Percentiles rank a stretch among this genome's conserved stretches.
These are phyloP conservation scores for Diarsia mendica DNA, from an alignment of 2,888 invertebrate genomes.

Conservation along the genomic window DNA sequence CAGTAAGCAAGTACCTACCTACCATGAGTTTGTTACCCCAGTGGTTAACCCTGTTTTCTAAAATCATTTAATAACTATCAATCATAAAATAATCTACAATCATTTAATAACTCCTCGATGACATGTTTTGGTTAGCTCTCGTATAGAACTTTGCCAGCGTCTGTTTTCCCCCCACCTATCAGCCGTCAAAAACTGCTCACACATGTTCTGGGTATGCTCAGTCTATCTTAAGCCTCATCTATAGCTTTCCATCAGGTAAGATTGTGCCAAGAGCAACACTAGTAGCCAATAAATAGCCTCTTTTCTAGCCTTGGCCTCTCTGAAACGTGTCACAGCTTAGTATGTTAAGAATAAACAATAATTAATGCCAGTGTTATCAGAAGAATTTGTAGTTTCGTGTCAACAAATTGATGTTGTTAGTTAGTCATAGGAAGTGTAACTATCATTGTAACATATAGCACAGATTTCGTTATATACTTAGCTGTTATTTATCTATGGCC, in stretches of 20 bases:
- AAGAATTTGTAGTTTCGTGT: conserved; percentile 13
- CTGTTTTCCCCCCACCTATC: background rate
- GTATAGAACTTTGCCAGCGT: background rate
- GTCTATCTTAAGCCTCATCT: background rate
- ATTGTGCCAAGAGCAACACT: background rate
- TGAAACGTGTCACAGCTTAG: too few relatives aligned
- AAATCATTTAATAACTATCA: background rate
- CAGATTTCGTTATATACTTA: conserved; percentile 7
- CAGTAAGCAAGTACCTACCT: background rate
- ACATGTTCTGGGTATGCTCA: background rate
- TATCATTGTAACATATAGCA: conserved; percentile 16
- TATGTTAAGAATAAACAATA: conserved; percentile 5
- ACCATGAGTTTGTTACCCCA: conserved; percentile 6
- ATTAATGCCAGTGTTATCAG: conserved; percentile 2
- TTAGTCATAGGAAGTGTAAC: conserved; percentile 37
- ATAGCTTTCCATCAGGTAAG: background rate
- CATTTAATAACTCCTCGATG: background rate
- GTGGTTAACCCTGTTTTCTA: too few relatives aligned
- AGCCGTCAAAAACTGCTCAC: background rate
- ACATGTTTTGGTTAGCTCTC: background rate
- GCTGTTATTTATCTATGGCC: too few relatives aligned
- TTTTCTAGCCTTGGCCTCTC: background rate
- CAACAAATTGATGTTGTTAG: background rate
- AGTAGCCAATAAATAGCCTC: background rate
- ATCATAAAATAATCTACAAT: too few relatives aligned